Conservation (phyloP, 2,888 invertebrate genomes). For the Hirudinaria manillensis region DNA sequence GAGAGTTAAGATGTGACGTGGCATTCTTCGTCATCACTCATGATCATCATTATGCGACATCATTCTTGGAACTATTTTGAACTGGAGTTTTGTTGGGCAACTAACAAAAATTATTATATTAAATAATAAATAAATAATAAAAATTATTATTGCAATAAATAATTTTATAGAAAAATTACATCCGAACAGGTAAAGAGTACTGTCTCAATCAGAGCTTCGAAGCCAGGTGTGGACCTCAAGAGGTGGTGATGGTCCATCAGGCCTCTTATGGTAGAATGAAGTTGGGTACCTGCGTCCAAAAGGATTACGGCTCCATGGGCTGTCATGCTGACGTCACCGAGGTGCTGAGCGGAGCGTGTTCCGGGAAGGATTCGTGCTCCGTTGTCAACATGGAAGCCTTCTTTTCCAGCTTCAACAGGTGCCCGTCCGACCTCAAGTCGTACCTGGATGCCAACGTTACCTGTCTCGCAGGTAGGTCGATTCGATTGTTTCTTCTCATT, state of each 20-base stretch:
- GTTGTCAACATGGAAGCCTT: constrained; percentile 20
- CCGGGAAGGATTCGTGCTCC: not conserved
- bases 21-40: too few species aligned
- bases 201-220: constrained; percentile 14
- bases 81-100: too few species aligned
- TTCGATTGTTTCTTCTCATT: not conserved
- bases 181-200: constrained; percentile 23
- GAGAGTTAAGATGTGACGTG: too few species aligned
- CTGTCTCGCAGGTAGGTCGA: constrained; percentile 22
- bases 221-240: not conserved
- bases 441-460: constrained; percentile 23
- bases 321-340: constrained; percentile 17
- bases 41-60: too few species aligned
- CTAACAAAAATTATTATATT: too few species aligned
- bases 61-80: too few species aligned
- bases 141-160: too few species aligned
- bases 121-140: too few species aligned
- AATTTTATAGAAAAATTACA: too few species aligned
- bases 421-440: constrained; percentile 24
- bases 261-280: constrained; percentile 23
- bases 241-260: constrained; percentile 13
- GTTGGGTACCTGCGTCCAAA: constrained; percentile 17
- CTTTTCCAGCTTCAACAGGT: constrained; percentile 21
- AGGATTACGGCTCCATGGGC: constrained; percentile 20
- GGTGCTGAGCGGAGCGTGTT: constrained; percentile 13